Percentiles rank a stretch among this genome's conserved stretches.
Conservation (phyloP, 2,113 vertebrate genomes). For the Pteruthius melanotis region DNA sequence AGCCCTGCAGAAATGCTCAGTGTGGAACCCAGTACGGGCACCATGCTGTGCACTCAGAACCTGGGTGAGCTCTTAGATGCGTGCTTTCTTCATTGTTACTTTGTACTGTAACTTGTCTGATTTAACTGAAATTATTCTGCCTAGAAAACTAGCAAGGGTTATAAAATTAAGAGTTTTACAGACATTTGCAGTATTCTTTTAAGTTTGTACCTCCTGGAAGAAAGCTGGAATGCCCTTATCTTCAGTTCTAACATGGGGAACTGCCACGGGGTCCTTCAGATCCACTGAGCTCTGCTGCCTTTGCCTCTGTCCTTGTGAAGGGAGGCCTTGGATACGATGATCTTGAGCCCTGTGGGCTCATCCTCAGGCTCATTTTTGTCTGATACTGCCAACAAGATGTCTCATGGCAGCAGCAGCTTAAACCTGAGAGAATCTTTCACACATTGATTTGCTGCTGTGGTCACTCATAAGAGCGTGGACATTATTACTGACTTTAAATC, state of each 20-base stretch:
- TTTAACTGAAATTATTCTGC: neutral
- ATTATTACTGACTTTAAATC: neutral
- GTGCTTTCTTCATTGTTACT: neutral
- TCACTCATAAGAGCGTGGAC: rapidly evolving
- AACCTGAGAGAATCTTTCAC: neutral
- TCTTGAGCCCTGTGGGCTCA: neutral
- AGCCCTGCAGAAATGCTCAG: neutral
- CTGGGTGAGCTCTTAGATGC: neutral
- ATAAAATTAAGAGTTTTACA: neutral
- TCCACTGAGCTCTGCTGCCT: neutral
- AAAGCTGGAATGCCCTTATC: neutral
- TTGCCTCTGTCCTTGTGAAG: neutral
- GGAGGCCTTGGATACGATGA: neutral
- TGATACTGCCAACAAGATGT: neutral
- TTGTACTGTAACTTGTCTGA: neutral
- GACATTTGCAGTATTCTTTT: neutral
- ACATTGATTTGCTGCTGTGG: neutral
- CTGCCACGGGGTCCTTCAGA: neutral
- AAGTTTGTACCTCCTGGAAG: neutral
- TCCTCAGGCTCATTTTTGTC: neutral
- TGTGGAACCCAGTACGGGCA: neutral
- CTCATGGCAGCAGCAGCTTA: neutral
- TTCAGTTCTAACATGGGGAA: neutral
- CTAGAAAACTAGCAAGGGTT: neutral
- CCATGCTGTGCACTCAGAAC: neutral